Conservation (phyloP, 2,113 vertebrate species). For the Bujurquina vittata region DNA sequence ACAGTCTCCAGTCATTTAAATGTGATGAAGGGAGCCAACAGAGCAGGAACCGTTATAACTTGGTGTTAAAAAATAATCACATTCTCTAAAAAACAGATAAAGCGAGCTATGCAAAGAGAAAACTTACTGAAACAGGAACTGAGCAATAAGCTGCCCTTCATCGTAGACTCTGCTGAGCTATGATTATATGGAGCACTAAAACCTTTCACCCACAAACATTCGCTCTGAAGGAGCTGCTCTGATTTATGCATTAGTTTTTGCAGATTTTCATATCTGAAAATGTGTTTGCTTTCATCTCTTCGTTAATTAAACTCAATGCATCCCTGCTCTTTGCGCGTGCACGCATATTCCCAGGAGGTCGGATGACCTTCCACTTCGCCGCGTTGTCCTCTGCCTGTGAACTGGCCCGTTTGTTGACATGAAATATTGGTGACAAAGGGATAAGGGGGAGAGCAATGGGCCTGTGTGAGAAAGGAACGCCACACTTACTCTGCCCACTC, state of each 20-base stretch:
- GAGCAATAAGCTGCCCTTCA: conserved; percentile 27
- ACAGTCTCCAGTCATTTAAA: neutral
- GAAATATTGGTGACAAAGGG: conserved; percentile 52
- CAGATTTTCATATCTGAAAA: neutral
- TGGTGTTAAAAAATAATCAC: neutral
- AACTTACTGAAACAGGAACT: conserved; percentile 44
- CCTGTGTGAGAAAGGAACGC: conserved; percentile 69
- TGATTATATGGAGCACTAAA: neutral
- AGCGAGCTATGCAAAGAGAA: neutral
- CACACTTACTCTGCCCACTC: conserved; percentile 38
- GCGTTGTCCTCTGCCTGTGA: conserved; percentile 24
- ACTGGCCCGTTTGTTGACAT: conserved; percentile 60
- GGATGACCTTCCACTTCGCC: conserved; percentile 6
- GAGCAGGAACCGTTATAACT: neutral
- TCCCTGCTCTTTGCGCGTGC: rapidly evolving
- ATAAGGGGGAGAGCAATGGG: conserved; percentile 4
- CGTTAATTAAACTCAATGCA: neutral
- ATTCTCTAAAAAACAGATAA: neutral
- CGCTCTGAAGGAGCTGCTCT: neutral
- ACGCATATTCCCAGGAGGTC: neutral
- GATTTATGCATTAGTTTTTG: neutral
- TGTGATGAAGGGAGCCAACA: neutral
- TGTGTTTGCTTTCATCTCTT: neutral
- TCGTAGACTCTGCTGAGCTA: neutral
- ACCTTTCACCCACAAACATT: neutral